phyloP scores from a whole-genome alignment of 2,797 vertebrate species.

The Mallotus villosus region DNA sequence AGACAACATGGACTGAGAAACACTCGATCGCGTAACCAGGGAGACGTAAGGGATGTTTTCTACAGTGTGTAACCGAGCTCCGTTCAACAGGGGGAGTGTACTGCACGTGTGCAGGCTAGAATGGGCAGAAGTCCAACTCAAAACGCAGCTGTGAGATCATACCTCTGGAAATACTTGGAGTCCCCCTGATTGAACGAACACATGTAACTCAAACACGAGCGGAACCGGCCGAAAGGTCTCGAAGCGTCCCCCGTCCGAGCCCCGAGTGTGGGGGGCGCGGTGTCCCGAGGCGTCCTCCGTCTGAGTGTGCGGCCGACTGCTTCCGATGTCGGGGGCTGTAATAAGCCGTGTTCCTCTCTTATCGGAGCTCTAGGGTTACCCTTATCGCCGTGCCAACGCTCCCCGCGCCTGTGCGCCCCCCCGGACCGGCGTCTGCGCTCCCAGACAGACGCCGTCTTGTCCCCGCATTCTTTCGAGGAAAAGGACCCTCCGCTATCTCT shows the following conservation, averaged over 20 bases:
- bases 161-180: too few species aligned
- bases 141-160: too few species aligned
- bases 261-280: not conserved
- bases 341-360: constrained; percentile 67
- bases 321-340: constrained; percentile 59
- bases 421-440: constrained; percentile 53
- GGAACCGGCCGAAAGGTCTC: too few species aligned
- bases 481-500: constrained; percentile 65
- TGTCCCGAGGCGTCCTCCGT: constrained; percentile 5
- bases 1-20: constrained; percentile 38
- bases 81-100: not conserved
- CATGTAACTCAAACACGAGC: too few species aligned
- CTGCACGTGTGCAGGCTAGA: not conserved
- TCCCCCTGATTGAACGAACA: too few species aligned
- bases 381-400: constrained; percentile 64
- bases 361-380: constrained; percentile 72
- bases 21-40: constrained; percentile 39
- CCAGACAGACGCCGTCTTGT: constrained; percentile 77
- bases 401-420: constrained; percentile 52
- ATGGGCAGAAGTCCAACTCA: too few species aligned
- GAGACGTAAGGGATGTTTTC: constrained; percentile 34
- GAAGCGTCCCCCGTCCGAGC: not conserved
- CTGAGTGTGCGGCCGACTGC: constrained; percentile 22
- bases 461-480: constrained; percentile 72
- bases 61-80: constrained; percentile 22